Conservation (phyloP, 2,113 vertebrate genomes). For the Megaleporinus macrocephalus region DNA sequence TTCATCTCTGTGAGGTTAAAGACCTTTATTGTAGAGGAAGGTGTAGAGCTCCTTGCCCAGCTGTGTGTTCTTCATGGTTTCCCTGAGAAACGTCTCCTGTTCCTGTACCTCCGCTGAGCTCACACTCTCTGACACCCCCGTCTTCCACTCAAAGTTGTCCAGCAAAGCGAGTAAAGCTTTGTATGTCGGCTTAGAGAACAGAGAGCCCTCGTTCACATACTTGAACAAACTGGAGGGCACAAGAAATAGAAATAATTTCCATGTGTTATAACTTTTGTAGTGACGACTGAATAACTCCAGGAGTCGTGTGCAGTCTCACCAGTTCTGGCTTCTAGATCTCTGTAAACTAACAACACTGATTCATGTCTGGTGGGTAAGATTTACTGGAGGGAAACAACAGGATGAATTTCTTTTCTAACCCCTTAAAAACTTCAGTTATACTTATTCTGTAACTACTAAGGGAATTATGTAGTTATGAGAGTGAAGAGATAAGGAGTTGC, state of each 20-base stretch:
- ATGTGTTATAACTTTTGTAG: too few relatives aligned
- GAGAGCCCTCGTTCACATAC: conserved; percentile 81
- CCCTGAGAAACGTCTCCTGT: conserved; percentile 83
- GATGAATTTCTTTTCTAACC: too few relatives aligned
- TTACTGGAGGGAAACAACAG: too few relatives aligned
- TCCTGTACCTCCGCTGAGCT: conserved; percentile 80
- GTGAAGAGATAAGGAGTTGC: too few relatives aligned
- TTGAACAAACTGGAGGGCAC: conserved; percentile 80
- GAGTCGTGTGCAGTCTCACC: too few relatives aligned
- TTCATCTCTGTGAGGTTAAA: conserved; percentile 10
- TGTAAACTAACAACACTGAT: too few relatives aligned
- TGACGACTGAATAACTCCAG: too few relatives aligned
- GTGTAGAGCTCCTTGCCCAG: conserved; percentile 83
- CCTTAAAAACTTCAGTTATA: too few relatives aligned
- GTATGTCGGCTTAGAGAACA: conserved; percentile 89
- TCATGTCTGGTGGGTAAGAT: too few relatives aligned
- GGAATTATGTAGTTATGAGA: too few relatives aligned
- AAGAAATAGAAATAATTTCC: background rate
- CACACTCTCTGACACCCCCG: conserved; percentile 81
- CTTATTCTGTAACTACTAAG: too few relatives aligned
- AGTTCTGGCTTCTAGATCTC: too few relatives aligned
- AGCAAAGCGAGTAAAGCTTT: conserved; percentile 83
- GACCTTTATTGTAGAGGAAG: conserved; percentile 86
- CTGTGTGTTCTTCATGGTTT: conserved; percentile 83
- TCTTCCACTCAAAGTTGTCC: conserved; percentile 88